Percentiles rank a stretch among this genome's conserved stretches.
These are phyloP conservation scores for Drosophila neonasuta DNA, from an alignment of 2,888 invertebrate genomes.

Conservation along the genomic window DNA sequence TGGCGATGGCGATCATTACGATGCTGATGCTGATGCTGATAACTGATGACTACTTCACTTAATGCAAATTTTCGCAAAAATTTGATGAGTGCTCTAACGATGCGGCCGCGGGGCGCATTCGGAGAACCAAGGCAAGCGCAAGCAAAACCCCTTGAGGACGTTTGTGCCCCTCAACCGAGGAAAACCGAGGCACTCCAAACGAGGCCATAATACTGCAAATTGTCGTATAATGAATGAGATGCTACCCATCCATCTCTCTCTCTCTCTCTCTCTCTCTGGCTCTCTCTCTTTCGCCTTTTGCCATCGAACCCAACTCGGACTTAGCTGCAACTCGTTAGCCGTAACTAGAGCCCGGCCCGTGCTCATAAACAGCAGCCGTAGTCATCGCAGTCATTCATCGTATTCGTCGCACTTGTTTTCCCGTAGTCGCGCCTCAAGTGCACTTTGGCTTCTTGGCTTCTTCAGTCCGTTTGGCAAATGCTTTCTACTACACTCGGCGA, in stretches of 20 bases:
- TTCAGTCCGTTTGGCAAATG: constrained; percentile 5
- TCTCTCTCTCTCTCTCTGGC: background rate
- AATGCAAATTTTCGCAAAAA: constrained; percentile 73
- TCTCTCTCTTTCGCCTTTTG: background rate
- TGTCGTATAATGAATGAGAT: constrained; percentile 73
- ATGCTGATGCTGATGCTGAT: constrained; percentile 60
- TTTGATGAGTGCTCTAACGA: constrained; percentile 54
- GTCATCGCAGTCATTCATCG: constrained; percentile 21
- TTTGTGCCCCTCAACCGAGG: background rate
- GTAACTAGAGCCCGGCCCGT: constrained; percentile 41
- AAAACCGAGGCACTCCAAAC: constrained; percentile 52
- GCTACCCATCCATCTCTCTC: constrained; percentile 17
- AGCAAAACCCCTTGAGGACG: constrained; percentile 24
- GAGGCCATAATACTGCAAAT: constrained; percentile 76
- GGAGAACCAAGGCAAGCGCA: background rate
- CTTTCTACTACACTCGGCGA: constrained; percentile 7
- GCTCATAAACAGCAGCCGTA: constrained; percentile 28
- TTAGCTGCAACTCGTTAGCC: constrained; percentile 60
- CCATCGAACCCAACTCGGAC: constrained; percentile 17
- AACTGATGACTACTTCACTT: constrained; percentile 78
- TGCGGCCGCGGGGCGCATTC: constrained; percentile 34
- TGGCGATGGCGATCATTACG: constrained; percentile 30
- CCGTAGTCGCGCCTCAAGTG: constrained; percentile 51
- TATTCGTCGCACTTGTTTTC: constrained; percentile 42
- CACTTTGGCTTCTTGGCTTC: constrained; percentile 40